Evolutionary conservation across 2,888 invertebrate species (phyloP).

Genomic region (Argyresthia goedartella): DNA sequence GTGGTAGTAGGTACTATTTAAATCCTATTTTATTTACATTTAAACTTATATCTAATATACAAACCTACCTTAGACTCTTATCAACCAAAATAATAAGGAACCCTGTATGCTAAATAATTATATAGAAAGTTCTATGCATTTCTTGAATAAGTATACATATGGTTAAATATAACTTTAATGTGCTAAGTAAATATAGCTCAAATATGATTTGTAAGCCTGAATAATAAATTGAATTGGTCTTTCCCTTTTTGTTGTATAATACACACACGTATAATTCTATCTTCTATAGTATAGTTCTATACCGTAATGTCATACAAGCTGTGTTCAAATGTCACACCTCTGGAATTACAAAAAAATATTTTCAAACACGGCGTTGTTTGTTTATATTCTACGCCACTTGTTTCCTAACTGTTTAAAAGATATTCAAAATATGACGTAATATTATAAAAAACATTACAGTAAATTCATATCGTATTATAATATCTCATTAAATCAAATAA

Average conservation of each 20-base stretch:
- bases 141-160: background rate
- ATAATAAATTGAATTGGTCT: slow-evolving; percentile 30
- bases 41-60: background rate
- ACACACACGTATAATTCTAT: too few species aligned
- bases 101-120: slow-evolving; percentile 19
- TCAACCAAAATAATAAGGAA: slow-evolving; percentile 12
- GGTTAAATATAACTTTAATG: background rate
- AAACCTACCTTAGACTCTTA: background rate
- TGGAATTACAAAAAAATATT: background rate
- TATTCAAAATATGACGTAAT: too few species aligned
- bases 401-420: too few species aligned
- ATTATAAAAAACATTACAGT: background rate
- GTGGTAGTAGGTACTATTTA: background rate
- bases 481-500: background rate
- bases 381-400: too few species aligned
- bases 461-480: background rate
- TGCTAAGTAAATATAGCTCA: too few species aligned
- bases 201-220: background rate
- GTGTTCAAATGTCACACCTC: background rate
- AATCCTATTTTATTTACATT: background rate
- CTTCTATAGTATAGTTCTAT: too few species aligned
- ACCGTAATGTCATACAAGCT: background rate
- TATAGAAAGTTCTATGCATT: background rate
- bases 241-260: slow-evolving; percentile 25
- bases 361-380: too few species aligned